These are phyloP conservation scores for Zhuqinia jingwanae DNA, from an alignment of 2,888 invertebrate genomes.

Conservation along the genomic window DNA sequence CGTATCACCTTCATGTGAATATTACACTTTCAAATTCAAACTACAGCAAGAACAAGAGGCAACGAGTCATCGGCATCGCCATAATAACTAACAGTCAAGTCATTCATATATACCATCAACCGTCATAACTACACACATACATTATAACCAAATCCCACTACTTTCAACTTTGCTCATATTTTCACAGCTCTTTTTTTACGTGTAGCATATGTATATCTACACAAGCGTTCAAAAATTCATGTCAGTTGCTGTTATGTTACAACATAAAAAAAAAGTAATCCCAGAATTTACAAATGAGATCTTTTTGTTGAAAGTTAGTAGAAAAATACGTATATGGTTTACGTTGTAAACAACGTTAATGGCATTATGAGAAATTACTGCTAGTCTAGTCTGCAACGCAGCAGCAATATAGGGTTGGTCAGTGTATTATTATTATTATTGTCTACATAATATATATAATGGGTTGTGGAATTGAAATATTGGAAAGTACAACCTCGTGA, in stretches of 20 bases:
- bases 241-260: slow-evolving; percentile 26
- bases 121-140: neutral
- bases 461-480: neutral
- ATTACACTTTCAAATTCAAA: slow-evolving; percentile 3
- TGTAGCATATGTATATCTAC: neutral
- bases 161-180: no score
- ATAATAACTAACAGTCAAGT: neutral
- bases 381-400: slow-evolving; percentile 60
- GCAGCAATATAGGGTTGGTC: slow-evolving; percentile 11
- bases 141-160: neutral
- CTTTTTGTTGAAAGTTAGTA: neutral
- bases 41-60: neutral
- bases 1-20: slow-evolving; percentile 23
- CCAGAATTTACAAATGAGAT: slow-evolving; percentile 42
- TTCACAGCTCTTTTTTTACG: no score
- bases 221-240: neutral
- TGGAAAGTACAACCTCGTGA: slow-evolving; percentile 57
- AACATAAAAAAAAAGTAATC: slow-evolving; percentile 54
- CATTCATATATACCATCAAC: neutral
- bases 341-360: slow-evolving; percentile 33
- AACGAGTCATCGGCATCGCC: neutral
- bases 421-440: neutral
- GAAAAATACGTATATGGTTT: neutral
- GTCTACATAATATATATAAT: no score
- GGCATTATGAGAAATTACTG: slow-evolving; percentile 65